These are phyloP conservation scores for Lordiphosa andalusiaca DNA, from an alignment of 2,888 invertebrate genomes.

Conservation along the genomic window DNA sequence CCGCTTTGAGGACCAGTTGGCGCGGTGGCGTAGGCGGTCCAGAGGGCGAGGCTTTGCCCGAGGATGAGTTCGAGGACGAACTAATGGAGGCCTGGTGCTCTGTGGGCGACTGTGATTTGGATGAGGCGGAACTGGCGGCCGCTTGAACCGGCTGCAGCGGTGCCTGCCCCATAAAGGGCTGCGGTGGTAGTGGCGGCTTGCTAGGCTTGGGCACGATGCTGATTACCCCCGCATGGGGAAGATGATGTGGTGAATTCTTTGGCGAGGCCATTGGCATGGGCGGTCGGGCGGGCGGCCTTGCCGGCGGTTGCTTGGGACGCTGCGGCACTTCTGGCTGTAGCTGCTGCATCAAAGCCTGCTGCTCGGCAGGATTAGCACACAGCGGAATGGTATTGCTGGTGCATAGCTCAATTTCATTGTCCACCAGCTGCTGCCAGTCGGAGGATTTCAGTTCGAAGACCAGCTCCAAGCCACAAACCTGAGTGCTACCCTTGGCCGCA, in stretches of 20 bases:
- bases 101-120: conserved; percentile 74
- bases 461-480: conserved; percentile 85
- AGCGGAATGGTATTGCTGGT: conserved; percentile 92
- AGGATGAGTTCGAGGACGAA: conserved; percentile 62
- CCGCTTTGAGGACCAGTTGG: conserved; percentile 70
- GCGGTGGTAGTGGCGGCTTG: conserved; percentile 74
- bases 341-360: conserved; percentile 72
- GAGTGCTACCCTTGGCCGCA: conserved; percentile 82
- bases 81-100: conserved; percentile 55
- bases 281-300: conserved; percentile 82
- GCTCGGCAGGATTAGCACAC: conserved; percentile 80
- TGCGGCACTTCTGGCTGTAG: conserved; percentile 82
- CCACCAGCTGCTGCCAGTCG: conserved; percentile 91
- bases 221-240: conserved; percentile 82
- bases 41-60: conserved; percentile 70
- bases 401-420: conserved; percentile 91
- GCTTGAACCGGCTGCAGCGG: conserved; percentile 62
- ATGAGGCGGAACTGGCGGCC: conserved; percentile 54
- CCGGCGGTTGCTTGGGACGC: conserved; percentile 81
- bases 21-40: conserved; percentile 73
- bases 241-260: conserved; percentile 80
- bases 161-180: conserved; percentile 49
- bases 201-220: conserved; percentile 79
- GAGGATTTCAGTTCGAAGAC: conserved; percentile 89
- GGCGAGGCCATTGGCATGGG: conserved; percentile 82